Base-by-base conservation (phyloP, 1,140 invertebrate species). In the Papilio polytes region DNA sequence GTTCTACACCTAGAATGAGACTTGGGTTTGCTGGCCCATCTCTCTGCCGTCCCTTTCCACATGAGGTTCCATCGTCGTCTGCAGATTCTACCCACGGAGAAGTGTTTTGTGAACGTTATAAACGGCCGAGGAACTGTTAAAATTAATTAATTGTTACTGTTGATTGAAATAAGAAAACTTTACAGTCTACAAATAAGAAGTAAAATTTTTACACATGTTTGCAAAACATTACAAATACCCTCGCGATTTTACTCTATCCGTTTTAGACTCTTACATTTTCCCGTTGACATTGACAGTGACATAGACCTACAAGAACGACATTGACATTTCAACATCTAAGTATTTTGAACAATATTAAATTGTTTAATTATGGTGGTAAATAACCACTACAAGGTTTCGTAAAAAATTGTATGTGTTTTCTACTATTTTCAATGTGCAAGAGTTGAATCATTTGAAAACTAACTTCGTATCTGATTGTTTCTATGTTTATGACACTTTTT, bases 11-110 rank as follows among this genome's bases (percentile, higher is more conserved):
- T 88, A 1, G 77, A 82, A 1, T 80, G 80, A 0, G 85, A 84
- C 41, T 85, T 90, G 1, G 89, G 86, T 86, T 88, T 88, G 15
- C 74, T 80, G 0, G 80, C 74, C 84, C 85, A 93, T 15, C 84
- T 83, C 31, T 87, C 86, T 0, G 87, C 78, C 2, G 90, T 91
- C 72, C 87, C 91, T 76, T 89, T 91, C 90, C 92, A 92, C 2
- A 90, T 85, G 20, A 82, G 80, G 48, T 88, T 90, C 85, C 83
- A 89, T 13, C 88, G 88, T 26, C 85, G 85, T 10, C 84, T 84
- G 44, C 86, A 87, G 6, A 88, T 85, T 2, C 86, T 82, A 9
- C 85, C 84, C 8, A 87, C 77, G 1, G 85, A 85, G 10, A 86
- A 80, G 22, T 78, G 83, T n/a, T 85, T 90, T 13, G 81, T 84